Base-by-base conservation (phyloP, 2,888 invertebrate genomes). In the Drosophila putrida region DNA sequence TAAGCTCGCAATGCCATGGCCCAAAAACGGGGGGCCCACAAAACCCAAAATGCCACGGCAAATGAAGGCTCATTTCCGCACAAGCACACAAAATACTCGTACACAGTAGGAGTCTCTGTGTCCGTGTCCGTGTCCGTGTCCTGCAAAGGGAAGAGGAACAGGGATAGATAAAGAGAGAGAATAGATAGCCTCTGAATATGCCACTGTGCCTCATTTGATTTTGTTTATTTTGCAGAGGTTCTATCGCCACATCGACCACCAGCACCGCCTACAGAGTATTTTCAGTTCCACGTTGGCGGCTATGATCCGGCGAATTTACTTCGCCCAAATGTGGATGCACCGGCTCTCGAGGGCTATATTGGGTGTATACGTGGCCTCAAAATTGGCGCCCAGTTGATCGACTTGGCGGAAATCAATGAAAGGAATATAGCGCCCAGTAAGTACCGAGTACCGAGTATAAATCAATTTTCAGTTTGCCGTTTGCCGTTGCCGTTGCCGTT, bases 361-460 rank as follows among this genome's bases (percentile, higher is more conserved):
- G 97, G 98, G 1, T 97, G 97, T 90, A 94, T 98, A 41, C 94
- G 97, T 81, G 98, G 98, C 11, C 94, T 98, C 72, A 96, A 97
- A 94, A 96, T 98, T 80, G 97, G 96, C 38, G 94, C 96, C 71
- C 95, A 95, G 85, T 94, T 96, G 15, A 95, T 97, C n/a, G 96
- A 97, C 92, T 93, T 97, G 67, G 95, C 96, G 46, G 94, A 94
- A 62, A 95, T 96, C 89, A 95, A 95, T 27, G 94, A 94, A 87
- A 94, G 95, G 82, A 95, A 94, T 82, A 95, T 94, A 88, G 95
- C 95, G 88, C 95, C 95, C 93, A 96, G 96, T 94, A 94, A 93
- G 90, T 81, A 80, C 59, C 46, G 67, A 93, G 90, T 81, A 80
- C 59, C 46, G 67, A 60, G 53, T 88, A 84, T 84, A 85, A 85